Conservation (phyloP, 2,797 vertebrate species). For the Eremophila alpestris region DNA sequence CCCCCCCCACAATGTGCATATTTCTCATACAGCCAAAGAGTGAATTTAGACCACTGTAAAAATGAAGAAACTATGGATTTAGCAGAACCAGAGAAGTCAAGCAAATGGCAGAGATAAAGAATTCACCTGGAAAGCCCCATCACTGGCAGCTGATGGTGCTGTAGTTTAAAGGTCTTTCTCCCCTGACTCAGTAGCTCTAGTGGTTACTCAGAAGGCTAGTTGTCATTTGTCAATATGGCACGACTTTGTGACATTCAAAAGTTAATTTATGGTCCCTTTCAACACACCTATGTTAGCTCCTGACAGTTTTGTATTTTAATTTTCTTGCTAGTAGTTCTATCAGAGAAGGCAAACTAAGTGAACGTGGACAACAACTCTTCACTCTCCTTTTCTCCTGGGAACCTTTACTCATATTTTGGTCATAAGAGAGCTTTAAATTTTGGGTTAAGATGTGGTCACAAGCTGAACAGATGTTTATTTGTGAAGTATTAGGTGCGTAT, state of each 20-base stretch:
- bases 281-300: background rate
- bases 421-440: background rate
- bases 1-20: rapidly evolving
- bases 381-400: background rate
- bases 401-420: background rate
- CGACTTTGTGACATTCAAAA: background rate
- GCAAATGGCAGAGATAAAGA: background rate
- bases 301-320: background rate
- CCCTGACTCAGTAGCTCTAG: background rate
- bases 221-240: background rate
- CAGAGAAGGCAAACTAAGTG: background rate
- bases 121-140: background rate
- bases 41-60: background rate
- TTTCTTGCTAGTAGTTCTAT: background rate
- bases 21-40: background rate
- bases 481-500: background rate
- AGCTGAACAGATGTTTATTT: background rate
- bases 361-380: rapidly evolving
- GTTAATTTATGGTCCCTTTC: background rate
- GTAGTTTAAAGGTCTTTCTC: background rate
- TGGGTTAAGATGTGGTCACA: background rate
- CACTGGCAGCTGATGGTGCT: background rate
- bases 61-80: background rate
- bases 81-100: background rate
- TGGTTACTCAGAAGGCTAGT: background rate